phyloP scores from a whole-genome alignment of 2,888 invertebrate species.

The Lacanobia oleracea region DNA sequence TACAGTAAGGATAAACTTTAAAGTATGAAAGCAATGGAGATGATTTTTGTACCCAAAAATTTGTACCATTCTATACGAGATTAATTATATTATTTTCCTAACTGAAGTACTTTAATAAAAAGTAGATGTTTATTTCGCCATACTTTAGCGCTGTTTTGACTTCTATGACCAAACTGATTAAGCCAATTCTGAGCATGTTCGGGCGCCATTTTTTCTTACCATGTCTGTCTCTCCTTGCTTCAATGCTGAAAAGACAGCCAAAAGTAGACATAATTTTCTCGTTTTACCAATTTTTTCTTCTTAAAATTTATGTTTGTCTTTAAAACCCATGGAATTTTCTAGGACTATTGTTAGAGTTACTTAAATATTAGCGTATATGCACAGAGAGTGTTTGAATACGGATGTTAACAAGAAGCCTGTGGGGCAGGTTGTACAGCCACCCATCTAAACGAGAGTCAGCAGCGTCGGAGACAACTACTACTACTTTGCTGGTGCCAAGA shows the following conservation, averaged over 20 bases:
- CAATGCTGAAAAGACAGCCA: neutral
- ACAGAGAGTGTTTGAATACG: conserved; percentile 70
- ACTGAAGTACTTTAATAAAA: neutral
- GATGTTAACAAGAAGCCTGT: conserved; percentile 73
- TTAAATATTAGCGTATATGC: conserved; percentile 65
- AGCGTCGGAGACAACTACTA: conserved; percentile 95
- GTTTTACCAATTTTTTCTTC: conserved; percentile 14
- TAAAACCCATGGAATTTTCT: conserved; percentile 38
- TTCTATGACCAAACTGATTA: neutral
- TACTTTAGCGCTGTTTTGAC: neutral
- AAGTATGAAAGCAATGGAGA: neutral
- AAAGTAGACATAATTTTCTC: neutral
- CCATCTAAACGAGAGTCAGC: conserved; percentile 95
- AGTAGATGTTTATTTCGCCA: neutral
- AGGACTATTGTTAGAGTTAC: conserved; percentile 46
- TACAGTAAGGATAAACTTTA: neutral
- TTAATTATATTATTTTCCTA: no score
- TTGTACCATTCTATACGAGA: no score
- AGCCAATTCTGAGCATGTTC: neutral
- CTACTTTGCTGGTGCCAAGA: conserved; percentile 92
- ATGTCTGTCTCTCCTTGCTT: neutral
- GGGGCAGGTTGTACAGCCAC: conserved; percentile 93
- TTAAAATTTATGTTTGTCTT: neutral
- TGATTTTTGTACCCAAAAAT: no score
- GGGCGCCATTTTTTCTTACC: neutral